Evolutionary conservation across 2,797 vertebrate species (phyloP).

Genomic region (Poecilia gillii): DNA sequence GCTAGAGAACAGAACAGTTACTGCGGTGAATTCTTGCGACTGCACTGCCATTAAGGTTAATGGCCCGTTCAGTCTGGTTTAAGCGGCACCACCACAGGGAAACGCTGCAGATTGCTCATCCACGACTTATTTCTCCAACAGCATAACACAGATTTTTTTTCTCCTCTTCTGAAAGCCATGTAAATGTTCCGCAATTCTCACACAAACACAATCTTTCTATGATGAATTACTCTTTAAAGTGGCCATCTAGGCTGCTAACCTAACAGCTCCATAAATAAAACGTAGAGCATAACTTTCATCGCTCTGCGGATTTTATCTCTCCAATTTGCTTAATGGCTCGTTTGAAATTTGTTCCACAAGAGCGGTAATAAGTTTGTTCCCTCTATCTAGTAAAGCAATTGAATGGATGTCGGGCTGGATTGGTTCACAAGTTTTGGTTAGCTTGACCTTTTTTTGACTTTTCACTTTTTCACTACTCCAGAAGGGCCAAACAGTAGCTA

Average conservation of each 20-base stretch:
- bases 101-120: conserved; percentile 81
- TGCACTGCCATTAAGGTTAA: conserved; percentile 92
- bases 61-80: conserved; percentile 93
- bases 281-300: conserved; percentile 14
- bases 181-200: not conserved
- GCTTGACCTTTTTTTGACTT: conserved; percentile 73
- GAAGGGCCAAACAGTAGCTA: conserved; percentile 88
- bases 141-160: conserved; percentile 65
- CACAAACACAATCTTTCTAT: not conserved
- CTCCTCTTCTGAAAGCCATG: not conserved
- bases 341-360: conserved; percentile 36
- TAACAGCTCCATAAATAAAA: not conserved
- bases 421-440: not conserved
- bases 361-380: conserved; percentile 3
- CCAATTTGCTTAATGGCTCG: conserved; percentile 28
- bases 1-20: conserved; percentile 37
- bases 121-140: conserved; percentile 85
- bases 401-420: conserved; percentile 82
- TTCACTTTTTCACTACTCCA: conserved; percentile 81
- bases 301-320: conserved; percentile 15
- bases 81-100: conserved; percentile 89
- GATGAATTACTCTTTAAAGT: not conserved
- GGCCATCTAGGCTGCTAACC: conserved; percentile 3
- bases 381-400: conserved; percentile 23
- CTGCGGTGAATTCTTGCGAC: conserved; percentile 71